Conservation (phyloP, 2,888 invertebrate species). For the Chouioia cunea region DNA sequence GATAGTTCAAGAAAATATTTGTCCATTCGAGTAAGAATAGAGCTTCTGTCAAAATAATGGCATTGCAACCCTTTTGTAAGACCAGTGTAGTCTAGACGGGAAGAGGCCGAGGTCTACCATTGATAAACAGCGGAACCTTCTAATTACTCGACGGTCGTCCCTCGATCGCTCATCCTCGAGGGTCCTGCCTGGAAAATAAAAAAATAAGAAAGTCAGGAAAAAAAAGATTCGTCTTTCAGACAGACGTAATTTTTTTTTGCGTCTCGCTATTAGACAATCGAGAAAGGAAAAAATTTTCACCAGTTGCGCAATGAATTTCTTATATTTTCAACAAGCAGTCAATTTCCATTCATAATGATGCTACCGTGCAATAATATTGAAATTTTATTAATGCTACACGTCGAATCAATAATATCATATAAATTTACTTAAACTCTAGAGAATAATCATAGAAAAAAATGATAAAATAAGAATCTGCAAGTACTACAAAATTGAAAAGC, state of each 20-base stretch:
- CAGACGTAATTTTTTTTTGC: no score
- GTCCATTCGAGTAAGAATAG: background rate
- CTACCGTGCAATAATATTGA: background rate
- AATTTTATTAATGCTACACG: background rate
- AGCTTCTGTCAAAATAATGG: constrained; percentile 2
- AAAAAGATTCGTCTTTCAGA: no score
- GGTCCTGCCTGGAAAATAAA: no score
- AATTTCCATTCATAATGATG: constrained; percentile 3
- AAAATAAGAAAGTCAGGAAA: no score
- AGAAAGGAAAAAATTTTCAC: constrained; percentile 19
- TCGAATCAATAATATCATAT: no score
- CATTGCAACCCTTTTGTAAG: constrained; percentile 48
- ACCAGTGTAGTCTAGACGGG: constrained; percentile 60
- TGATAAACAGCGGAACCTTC: constrained; percentile 56
- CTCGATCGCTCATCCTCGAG: constrained; percentile 10
- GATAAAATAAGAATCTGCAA: no score
- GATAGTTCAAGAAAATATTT: no score
- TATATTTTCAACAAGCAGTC: constrained; percentile 5
- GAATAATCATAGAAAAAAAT: no score
- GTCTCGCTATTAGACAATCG: background rate
- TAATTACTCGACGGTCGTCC: constrained; percentile 53
- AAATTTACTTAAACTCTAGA: no score
- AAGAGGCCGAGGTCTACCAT: constrained; percentile 53
- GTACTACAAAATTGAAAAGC: no score
- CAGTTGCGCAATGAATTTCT: constrained; percentile 22